Evolutionary conservation across 2,797 vertebrate genomes (phyloP), one percentile per base, ranked within the genome.

Genomic region (Pterois miles): DNA sequence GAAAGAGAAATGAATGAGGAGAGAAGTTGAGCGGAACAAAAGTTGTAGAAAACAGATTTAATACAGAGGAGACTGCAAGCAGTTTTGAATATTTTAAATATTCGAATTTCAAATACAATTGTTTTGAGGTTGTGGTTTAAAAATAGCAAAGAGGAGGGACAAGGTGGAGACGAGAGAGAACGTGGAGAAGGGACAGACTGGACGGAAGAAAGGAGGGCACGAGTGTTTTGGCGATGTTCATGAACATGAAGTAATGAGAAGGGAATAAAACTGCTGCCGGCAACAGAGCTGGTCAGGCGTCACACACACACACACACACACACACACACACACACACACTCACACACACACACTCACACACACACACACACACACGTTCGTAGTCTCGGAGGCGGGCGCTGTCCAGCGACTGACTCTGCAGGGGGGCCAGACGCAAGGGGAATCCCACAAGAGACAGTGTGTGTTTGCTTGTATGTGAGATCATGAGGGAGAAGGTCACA

Each of bases 241-340:
- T 79, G 90, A 91, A 92, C 93, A 87, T 93, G 93, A 94, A 95
- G 87, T 94, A 95, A 95, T 94, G 90, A 93, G 89, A 90, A 59
- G 65, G 82, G 91, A 88, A 85, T 83, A 84, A 93, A 91, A 93
- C 71, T 5, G 91, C 93, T 89, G 79, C 69, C 5, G 89, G 94
- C 87, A 62, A 88, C 76, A 77, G 78, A 88, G 40, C 64, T 84
- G 85, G 84, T 91, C 89, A 91, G 84, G 88, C 92, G 71, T 88
- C 85, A 74, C 40, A 65, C 20, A 56, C 27, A 36, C 67, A 68
- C 62, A 34, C 31, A 34, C 52, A 75, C 48, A 46, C 80, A 63
- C 72, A 67, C 62, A 67, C 75, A 66, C 60, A 64, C 74, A 80
- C 71, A 81, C 58, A 59, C 68, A 29, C 53, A 65, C 74, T 74